A percentile compares a stretch with the other conserved stretches of the same genome.
Evolutionary conservation across 2,797 vertebrate species (phyloP).

Genomic region (Paratrypauchen microcephalus): DNA sequence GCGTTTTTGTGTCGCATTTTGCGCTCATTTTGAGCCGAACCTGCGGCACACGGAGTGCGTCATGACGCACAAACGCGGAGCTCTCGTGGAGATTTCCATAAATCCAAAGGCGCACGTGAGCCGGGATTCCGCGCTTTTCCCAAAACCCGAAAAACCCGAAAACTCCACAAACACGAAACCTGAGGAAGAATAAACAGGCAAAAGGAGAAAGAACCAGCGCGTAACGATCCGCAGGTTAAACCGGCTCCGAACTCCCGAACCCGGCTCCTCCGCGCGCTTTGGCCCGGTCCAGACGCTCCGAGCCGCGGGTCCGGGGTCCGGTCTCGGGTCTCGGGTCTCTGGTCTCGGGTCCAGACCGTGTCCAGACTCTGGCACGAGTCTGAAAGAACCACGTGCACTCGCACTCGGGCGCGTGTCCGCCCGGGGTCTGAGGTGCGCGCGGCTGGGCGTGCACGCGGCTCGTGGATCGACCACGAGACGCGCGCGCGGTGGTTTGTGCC

Average conservation of each 20-base stretch:
- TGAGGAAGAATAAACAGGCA: background rate
- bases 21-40: background rate
- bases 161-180: background rate
- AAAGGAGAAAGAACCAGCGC: background rate
- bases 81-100: background rate
- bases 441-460: background rate
- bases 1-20: background rate
- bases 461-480: background rate
- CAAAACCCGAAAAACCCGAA: too few relatives aligned
- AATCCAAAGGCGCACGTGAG: background rate
- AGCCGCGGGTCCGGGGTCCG: background rate
- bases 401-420: background rate
- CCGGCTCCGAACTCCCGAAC: too few relatives aligned
- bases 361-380: background rate
- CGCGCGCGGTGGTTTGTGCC: background rate
- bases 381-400: background rate
- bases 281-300: background rate
- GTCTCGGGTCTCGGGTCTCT: background rate
- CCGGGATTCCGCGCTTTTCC: too few relatives aligned
- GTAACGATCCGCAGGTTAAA: too few relatives aligned
- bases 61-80: background rate
- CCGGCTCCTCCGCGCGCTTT: too few relatives aligned
- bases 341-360: background rate
- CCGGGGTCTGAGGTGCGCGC: background rate
- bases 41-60: background rate